Evolutionary conservation across 2,888 invertebrate species (phyloP).

Genomic region (Dicranocentrus wangi): DNA sequence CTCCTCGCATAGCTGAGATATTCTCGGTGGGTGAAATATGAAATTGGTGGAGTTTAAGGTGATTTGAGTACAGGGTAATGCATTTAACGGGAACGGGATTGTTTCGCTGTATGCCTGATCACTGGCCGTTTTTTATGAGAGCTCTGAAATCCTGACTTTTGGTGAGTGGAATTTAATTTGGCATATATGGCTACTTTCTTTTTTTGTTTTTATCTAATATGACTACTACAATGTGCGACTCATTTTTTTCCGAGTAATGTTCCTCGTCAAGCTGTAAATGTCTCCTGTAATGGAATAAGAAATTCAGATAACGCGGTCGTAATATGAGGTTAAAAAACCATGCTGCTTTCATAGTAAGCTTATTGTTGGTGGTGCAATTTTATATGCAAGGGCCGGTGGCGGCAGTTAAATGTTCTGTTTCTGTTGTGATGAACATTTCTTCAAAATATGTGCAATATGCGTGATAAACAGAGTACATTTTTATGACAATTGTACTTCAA

Average conservation of each 20-base stretch:
- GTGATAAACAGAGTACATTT: no score
- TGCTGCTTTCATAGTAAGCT: conserved; percentile 7
- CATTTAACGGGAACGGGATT: no score
- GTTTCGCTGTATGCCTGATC: conserved; percentile 18
- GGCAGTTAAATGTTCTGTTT: no score
- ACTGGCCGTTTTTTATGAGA: conserved; percentile 10
- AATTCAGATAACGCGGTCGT: conserved; percentile 48
- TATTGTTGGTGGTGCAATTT: no score
- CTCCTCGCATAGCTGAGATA: conserved; percentile 36
- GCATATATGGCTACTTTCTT: conserved; percentile 8
- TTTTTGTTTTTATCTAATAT: conserved; percentile 4
- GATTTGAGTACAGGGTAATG: no score
- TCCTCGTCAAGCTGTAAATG: conserved; percentile 33
- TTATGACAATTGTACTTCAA: no score
- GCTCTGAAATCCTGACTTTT: neutral
- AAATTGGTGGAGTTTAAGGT: conserved; percentile 51
- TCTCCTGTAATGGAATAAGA: conserved; percentile 48
- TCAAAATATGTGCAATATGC: no score
- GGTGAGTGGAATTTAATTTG: conserved; percentile 19
- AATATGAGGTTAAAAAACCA: conserved; percentile 49
- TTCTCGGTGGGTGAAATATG: conserved; percentile 28
- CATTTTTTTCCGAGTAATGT: conserved; percentile 10
- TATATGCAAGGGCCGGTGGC: no score
- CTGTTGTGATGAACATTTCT: no score
- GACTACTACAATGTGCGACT: neutral